Conservation (phyloP, 2,113 vertebrate genomes). For the Pampusana beccarii region DNA sequence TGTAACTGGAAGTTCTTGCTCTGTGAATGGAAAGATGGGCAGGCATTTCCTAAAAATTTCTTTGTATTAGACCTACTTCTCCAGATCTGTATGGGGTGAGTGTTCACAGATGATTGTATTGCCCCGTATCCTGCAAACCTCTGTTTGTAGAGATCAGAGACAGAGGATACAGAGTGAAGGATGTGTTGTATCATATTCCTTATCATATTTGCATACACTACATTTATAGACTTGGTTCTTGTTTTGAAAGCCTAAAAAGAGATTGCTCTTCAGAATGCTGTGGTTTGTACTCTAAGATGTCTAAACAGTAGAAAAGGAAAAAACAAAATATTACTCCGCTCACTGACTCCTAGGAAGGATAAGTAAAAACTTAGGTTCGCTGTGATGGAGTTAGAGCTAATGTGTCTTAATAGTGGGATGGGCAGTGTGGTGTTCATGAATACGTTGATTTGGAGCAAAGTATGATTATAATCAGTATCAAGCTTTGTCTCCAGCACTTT, state of each 20-base stretch:
- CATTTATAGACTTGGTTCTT: neutral
- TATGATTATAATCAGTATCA: neutral
- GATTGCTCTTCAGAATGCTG: neutral
- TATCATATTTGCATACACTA: neutral
- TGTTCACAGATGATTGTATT: neutral
- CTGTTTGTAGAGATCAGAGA: neutral
- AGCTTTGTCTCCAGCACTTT: neutral
- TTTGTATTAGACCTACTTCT: neutral
- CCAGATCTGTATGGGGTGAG: neutral
- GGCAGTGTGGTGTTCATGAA: neutral
- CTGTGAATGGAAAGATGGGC: neutral
- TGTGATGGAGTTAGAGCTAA: neutral
- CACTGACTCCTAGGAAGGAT: neutral
- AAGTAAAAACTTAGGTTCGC: neutral
- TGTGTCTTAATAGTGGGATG: neutral
- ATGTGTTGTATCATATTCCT: neutral
- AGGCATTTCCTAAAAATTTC: neutral
- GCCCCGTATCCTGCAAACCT: neutral
- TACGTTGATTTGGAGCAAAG: neutral
- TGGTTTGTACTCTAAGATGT: neutral
- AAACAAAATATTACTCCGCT: neutral
- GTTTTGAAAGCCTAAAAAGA: neutral
- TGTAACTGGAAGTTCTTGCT: neutral
- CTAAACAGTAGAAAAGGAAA: neutral
- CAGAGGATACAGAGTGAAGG: neutral